Evolutionary conservation across 2,113 vertebrate species (phyloP).

Genomic region (Otis tarda): DNA sequence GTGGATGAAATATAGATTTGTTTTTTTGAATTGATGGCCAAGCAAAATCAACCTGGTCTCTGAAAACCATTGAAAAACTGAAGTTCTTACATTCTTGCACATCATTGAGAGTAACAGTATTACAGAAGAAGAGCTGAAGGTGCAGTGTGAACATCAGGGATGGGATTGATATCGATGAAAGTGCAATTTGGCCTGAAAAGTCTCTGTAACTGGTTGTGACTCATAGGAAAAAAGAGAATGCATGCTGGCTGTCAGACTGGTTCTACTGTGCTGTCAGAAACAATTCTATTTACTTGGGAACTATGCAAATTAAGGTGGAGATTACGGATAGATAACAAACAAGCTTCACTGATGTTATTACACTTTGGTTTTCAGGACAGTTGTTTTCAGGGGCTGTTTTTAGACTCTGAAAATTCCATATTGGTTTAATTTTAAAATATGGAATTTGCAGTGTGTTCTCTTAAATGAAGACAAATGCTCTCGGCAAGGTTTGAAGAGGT

Average conservation of each 20-base stretch:
- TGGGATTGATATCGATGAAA: background rate
- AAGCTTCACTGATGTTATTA: background rate
- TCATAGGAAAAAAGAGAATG: background rate
- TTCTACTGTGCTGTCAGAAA: background rate
- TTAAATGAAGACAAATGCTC: background rate
- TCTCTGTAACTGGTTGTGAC: background rate
- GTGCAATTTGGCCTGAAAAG: background rate
- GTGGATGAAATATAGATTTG: background rate
- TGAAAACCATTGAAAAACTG: background rate
- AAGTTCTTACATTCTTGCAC: background rate
- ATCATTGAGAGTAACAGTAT: background rate
- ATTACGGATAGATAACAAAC: background rate
- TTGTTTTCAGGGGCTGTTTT: background rate
- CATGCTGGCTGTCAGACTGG: background rate
- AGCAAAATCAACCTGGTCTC: background rate
- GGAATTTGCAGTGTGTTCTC: background rate
- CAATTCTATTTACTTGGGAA: background rate
- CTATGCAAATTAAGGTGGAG: background rate
- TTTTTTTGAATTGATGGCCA: background rate
- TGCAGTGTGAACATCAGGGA: background rate
- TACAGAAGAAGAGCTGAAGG: background rate
- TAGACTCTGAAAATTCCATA: background rate
- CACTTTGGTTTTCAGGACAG: background rate
- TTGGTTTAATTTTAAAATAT: background rate
- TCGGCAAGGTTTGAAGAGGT: conserved; percentile 15